Conservation (phyloP, 2,888 invertebrate species). For the Miltochrista miniata region DNA sequence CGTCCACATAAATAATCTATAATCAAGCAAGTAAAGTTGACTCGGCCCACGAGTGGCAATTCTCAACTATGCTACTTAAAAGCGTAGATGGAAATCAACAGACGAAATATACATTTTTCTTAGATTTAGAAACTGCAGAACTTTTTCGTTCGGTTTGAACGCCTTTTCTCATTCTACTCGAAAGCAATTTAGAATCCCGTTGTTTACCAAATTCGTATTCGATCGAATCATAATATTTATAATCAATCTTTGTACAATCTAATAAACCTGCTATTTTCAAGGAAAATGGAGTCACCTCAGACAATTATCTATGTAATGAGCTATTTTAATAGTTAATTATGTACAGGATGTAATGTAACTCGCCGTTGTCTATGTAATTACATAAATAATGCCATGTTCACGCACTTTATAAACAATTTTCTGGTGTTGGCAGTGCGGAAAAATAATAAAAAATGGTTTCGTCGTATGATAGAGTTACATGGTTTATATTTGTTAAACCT, state of each 20-base stretch:
- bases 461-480: slow-evolving; percentile 15
- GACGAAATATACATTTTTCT: too few species aligned
- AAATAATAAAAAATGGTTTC: slow-evolving; percentile 42
- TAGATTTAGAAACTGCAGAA: too few species aligned
- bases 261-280: slow-evolving; percentile 42
- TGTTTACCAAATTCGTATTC: too few species aligned
- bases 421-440: slow-evolving; percentile 69
- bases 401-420: slow-evolving; percentile 65
- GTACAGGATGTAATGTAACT: slow-evolving; percentile 68
- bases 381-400: slow-evolving; percentile 59
- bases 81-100: too few species aligned
- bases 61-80: too few species aligned
- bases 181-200: too few species aligned
- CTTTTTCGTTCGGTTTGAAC: too few species aligned
- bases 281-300: slow-evolving; percentile 61
- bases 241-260: neutral
- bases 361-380: slow-evolving; percentile 66
- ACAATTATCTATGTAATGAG: slow-evolving; percentile 74
- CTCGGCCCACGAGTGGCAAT: too few species aligned
- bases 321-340: slow-evolving; percentile 75
- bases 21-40: too few species aligned
- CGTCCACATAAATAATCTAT: too few species aligned
- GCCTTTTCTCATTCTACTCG: too few species aligned
- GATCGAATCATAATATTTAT: too few species aligned
- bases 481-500: slow-evolving; percentile 4